A percentile compares a stretch with the other conserved stretches of the same genome.
phyloP scores from a whole-genome alignment of 2,113 vertebrate species.

The Pangasianodon gigas region DNA sequence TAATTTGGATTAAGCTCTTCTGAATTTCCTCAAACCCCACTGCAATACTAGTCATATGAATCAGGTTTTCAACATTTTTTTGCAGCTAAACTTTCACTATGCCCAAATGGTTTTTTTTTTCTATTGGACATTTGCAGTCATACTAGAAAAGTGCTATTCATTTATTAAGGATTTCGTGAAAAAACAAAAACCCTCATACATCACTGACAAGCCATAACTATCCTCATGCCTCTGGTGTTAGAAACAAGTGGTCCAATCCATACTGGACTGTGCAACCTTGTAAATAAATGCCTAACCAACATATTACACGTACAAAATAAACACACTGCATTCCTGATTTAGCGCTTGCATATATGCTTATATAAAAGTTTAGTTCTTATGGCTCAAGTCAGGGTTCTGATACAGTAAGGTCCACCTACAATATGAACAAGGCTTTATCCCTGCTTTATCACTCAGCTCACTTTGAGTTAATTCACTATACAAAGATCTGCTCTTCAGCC shows the following conservation, averaged over 20 bases:
- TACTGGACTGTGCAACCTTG: background rate
- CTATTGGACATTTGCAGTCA: background rate
- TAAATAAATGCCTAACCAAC: background rate
- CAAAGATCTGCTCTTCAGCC: background rate
- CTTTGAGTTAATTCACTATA: background rate
- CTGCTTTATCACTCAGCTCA: conserved; percentile 6
- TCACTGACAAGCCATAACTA: background rate
- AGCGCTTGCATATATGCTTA: background rate
- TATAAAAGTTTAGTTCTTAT: background rate
- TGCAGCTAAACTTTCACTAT: background rate
- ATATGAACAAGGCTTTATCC: background rate
- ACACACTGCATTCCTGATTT: background rate
- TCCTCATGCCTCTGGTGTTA: background rate
- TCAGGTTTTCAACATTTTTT: background rate
- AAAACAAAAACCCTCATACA: background rate
- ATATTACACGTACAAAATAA: background rate
- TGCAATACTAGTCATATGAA: background rate
- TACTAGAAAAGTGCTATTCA: background rate
- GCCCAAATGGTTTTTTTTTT: background rate
- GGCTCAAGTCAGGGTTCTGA: conserved; percentile 14
- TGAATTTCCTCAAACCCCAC: background rate
- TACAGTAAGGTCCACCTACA: conserved; percentile 29
- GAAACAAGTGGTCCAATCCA: background rate
- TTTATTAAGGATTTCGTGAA: background rate
- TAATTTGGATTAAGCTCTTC: background rate